Evolutionary conservation across 1,140 invertebrate genomes (phyloP), one percentile per base, ranked within the genome.

Genomic region (Drosophila watanabei): DNA sequence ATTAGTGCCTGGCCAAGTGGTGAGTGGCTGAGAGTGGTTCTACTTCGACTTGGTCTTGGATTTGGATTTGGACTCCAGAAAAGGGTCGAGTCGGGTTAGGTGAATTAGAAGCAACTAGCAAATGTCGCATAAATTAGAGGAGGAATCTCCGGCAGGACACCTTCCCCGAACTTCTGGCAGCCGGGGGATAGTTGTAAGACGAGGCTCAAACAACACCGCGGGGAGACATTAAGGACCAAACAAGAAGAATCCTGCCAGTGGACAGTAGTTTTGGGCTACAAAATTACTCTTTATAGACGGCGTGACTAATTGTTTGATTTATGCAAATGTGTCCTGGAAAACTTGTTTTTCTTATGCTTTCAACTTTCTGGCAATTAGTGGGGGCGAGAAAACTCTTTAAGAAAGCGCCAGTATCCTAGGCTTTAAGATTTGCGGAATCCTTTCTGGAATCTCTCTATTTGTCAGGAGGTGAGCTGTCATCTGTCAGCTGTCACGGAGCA

Each of bases 301-400:
- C 85, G 72, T 88, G 85, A 88, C 85, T 88, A 88, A 88, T 88
- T 88, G 82, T 89, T 88, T 88, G 85, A 88, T 88, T 88, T 88
- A 88, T 88, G 85, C 82, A 89, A 88, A 88, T 85, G 65, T 81
- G 51, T 65, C 9, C 41, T 62, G 66, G 10, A 30, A 48, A 79
- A 75, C 62, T 68, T 61, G 68, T 73, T 73, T 73, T 24, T 24
- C 54, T 28, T 56, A 11, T 11, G 54, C 14, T 73, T 46, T 24
- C 46, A 28, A 49, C 41, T 51, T 37, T 37, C 37, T 7, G 66
- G 59, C 32, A 66, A 86, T 86, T 86, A 81, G 69, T 54, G 45
- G 37, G 37, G 28, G 45, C 37, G 35, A 51, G 14, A 13, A 24
- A 48, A 24, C 8, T 52, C 61, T 76, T 77, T 60, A 75, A 65